Base-by-base conservation (phyloP, 1,140 invertebrate genomes). In the Danaus melanippus region DNA sequence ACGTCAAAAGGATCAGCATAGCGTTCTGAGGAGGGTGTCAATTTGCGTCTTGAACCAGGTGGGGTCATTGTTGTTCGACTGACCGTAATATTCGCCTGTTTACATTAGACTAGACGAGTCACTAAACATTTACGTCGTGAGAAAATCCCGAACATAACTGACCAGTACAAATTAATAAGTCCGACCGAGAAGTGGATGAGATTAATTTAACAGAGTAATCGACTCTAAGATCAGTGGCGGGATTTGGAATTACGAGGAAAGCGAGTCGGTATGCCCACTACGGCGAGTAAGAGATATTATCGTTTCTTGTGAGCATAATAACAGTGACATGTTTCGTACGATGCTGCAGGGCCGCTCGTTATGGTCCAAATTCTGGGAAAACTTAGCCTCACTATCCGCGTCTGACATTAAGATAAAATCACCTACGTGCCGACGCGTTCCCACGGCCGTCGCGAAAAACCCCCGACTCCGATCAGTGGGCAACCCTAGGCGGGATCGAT, bases 281-380 rank as follows among this genome's bases (percentile, higher is more conserved):
- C 68, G 65, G 66, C 60, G 73, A 67, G 70, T 76, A 76, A 84
- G 67, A 81, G 79, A 85, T 85, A 73, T 71, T 82, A 85, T 85
- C 82, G 52, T 76, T 76, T 75, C 74, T 73, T 71, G 68, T 67
- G 68, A 81, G 66, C 69, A 76, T 82, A 79, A 82, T 84, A 84
- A 83, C 81, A 82, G 81, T 84, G 79, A 81, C 76, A 81, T 79
- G 79, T 71, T 68, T 68, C 76, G 64, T 82, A 79, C 68, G 69
- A 71, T 69, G 71, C 70, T 78, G 69, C 74, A 73, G 71, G 67
- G 65, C 71, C 66, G 62, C 60, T 66, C 60, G 65, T 85, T 82
- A 85, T 83, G 78, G 78, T 69, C 66, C 59, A 69, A 61, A 69
- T 85, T 79, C 79, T 71, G 71, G 74, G 79, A 83, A 85, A 80